A percentile compares a stretch with the other conserved stretches of the same genome.
Conservation (phyloP, 2,797 vertebrate species). For the Poeciliopsis paucimaculata region DNA sequence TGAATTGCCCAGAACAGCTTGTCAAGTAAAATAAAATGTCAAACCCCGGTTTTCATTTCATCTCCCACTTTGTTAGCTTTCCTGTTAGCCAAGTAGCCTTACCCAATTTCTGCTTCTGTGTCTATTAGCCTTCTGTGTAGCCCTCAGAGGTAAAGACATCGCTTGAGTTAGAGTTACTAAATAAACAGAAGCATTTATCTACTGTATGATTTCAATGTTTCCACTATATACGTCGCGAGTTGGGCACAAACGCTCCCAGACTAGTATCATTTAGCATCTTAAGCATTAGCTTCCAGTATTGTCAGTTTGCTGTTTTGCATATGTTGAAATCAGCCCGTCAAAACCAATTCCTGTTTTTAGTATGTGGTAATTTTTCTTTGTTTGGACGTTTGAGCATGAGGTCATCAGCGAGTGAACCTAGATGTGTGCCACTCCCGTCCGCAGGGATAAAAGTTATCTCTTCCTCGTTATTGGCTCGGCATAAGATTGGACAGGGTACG, state of each 20-base stretch:
- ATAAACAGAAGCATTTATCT: neutral
- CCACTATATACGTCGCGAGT: no score
- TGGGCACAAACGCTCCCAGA: neutral
- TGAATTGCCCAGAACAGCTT: accelerated
- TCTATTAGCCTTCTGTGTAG: conserved; percentile 21
- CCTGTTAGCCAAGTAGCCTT: conserved; percentile 49
- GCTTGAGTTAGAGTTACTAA: conserved; percentile 2
- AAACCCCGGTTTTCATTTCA: neutral
- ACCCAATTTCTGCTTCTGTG: conserved; percentile 10
- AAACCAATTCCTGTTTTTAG: neutral
- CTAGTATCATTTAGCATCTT: neutral
- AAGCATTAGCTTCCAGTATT: neutral
- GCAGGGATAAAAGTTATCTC: conserved; percentile 1
- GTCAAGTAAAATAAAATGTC: neutral
- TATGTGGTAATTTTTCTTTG: neutral
- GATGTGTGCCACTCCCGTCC: conserved; percentile 37
- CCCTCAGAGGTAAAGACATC: conserved; percentile 5
- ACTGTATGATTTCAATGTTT: neutral
- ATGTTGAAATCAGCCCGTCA: neutral
- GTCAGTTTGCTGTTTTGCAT: neutral
- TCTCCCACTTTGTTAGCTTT: conserved; percentile 24
- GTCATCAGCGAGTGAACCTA: conserved; percentile 9
- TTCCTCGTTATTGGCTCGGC: neutral
- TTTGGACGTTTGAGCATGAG: conserved; percentile 5
- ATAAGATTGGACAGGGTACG: neutral